phyloP scores from a whole-genome alignment of 2,113 vertebrate species.

The Cheirogaleus medius region DNA sequence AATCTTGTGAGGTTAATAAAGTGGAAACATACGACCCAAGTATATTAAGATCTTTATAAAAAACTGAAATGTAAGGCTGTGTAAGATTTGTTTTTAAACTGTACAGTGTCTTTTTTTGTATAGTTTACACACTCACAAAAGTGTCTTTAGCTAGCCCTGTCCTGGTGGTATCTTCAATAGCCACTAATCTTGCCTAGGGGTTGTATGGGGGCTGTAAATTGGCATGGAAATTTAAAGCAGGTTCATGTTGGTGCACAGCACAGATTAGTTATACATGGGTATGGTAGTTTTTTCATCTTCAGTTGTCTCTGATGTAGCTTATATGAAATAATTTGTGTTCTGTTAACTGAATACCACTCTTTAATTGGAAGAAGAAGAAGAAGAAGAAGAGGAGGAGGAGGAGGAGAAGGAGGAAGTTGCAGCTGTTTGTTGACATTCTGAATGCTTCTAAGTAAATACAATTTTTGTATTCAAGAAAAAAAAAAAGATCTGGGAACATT shows the following conservation, averaged over 20 bases:
- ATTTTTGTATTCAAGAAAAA: neutral
- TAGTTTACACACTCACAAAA: neutral
- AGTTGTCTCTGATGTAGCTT: neutral
- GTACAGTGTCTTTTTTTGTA: neutral
- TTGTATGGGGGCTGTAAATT: constrained; percentile 91
- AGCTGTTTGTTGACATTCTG: constrained; percentile 95
- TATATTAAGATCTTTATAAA: neutral
- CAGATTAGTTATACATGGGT: constrained; percentile 90
- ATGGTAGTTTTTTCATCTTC: constrained; percentile 84
- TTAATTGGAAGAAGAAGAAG: neutral
- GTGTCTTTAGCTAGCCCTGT: neutral
- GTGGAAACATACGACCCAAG: neutral
- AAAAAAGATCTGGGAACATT: too few species aligned
- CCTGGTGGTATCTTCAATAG: constrained; percentile 87
- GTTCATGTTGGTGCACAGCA: constrained; percentile 92
- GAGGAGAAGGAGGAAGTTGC: too few species aligned
- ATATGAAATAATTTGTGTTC: neutral
- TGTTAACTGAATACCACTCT: neutral
- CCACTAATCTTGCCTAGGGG: constrained; percentile 93
- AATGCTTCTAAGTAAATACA: constrained; percentile 95
- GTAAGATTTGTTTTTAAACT: too few species aligned
- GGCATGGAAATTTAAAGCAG: constrained; percentile 88
- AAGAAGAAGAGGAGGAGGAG: too few species aligned
- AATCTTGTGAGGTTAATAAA: neutral
- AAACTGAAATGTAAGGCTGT: too few species aligned